Percentiles rank a stretch among this genome's conserved stretches.
Evolutionary conservation across 1,140 invertebrate genomes (phyloP).

Genomic region (Agraylea sexmaculata): DNA sequence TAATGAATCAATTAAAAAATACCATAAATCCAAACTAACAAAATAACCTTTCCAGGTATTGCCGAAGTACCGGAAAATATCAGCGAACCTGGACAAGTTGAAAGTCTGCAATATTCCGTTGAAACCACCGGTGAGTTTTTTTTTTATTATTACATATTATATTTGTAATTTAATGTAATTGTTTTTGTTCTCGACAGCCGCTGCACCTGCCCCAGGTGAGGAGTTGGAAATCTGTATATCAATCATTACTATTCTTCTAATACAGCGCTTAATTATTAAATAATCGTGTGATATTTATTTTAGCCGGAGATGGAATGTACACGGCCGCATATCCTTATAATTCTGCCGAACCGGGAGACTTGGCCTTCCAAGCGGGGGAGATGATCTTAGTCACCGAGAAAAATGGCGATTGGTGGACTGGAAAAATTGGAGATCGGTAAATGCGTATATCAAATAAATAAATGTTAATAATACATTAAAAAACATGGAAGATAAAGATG

Average conservation of each 20-base stretch:
- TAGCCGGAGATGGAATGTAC: constrained; percentile 54
- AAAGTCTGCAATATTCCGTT: constrained; percentile 28
- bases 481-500: no score
- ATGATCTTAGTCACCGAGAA: constrained; percentile 75
- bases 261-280: constrained; percentile 1
- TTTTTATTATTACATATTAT: background rate
- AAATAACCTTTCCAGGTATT: constrained; percentile 39
- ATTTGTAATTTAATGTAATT: constrained; percentile 1
- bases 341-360: constrained; percentile 81
- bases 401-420: constrained; percentile 98
- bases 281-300: constrained; percentile 1
- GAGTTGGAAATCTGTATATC: no score
- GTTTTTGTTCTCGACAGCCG: constrained; percentile 3
- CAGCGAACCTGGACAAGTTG: constrained; percentile 40
- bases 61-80: constrained; percentile 61
- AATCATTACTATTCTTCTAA: background rate
- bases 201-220: constrained; percentile 10
- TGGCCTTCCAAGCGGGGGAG: constrained; percentile 86
- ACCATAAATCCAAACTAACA: background rate
- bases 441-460: no score
- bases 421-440: constrained; percentile 56
- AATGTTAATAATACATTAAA: no score
- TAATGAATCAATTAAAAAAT: constrained; percentile 14
- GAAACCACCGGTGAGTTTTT: constrained; percentile 26
- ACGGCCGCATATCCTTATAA: constrained; percentile 74